A percentile compares a stretch with the other conserved stretches of the same genome.
Conservation (phyloP, 2,797 vertebrate species). For the Clamator glandarius region DNA sequence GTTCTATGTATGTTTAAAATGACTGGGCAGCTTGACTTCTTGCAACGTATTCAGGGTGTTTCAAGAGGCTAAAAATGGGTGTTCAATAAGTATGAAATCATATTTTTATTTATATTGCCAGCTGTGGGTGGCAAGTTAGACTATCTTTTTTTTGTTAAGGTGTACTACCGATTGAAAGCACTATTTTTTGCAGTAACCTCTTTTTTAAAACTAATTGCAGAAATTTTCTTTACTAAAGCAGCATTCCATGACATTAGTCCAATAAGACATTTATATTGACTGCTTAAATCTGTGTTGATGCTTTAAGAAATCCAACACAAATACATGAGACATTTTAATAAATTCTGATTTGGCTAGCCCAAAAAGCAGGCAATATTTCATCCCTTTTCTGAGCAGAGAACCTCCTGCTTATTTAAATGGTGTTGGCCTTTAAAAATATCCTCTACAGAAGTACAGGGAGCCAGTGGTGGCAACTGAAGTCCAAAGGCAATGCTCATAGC, state of each 20-base stretch:
- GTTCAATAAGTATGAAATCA: background rate
- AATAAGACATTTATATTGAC: background rate
- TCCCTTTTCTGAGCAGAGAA: conserved; percentile 19
- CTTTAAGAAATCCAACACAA: background rate
- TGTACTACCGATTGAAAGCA: background rate
- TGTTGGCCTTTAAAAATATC: conserved; percentile 59
- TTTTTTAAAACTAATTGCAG: background rate
- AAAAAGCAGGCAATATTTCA: background rate
- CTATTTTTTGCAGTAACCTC: background rate
- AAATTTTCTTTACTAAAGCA: background rate
- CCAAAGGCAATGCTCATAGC: conserved; percentile 64
- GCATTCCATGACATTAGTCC: background rate
- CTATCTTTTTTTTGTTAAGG: background rate
- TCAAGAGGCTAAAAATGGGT: background rate
- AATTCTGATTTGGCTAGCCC: background rate
- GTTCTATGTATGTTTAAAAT: background rate
- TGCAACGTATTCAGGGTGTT: background rate
- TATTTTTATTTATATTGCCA: background rate
- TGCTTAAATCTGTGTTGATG: background rate
- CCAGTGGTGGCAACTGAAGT: conserved; percentile 49
- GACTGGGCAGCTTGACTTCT: background rate
- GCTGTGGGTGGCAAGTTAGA: background rate
- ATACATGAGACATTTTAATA: background rate
- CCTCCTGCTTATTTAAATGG: conserved; percentile 46
- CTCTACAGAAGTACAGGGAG: conserved; percentile 25